Percentiles rank a stretch among this genome's conserved stretches.
Evolutionary conservation across 2,797 vertebrate genomes (phyloP).

Genomic region (Kryptolebias ocellatus): DNA sequence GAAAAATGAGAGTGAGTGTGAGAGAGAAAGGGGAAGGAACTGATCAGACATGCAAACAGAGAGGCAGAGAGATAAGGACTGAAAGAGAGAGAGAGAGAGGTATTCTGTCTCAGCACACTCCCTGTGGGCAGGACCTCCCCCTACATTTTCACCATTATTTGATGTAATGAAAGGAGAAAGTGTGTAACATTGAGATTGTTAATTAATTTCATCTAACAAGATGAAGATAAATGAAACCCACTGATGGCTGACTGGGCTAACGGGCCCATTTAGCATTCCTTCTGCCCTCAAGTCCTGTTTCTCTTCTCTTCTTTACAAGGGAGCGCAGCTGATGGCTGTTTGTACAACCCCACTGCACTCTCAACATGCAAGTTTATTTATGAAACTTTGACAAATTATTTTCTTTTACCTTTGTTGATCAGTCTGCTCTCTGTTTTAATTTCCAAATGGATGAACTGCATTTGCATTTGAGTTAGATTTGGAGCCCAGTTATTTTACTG

Average conservation of each 20-base stretch:
- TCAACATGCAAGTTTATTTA: conserved; percentile 48
- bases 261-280: conserved; percentile 90
- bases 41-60: conserved; percentile 33
- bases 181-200: conserved; percentile 96
- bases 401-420: conserved; percentile 30
- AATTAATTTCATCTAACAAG: conserved; percentile 99
- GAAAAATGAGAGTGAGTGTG: conserved; percentile 45
- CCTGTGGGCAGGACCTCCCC: conserved; percentile 83
- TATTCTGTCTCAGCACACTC: conserved; percentile 77
- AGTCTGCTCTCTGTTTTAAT: conserved; percentile 9
- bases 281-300: conserved; percentile 72
- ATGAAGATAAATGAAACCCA: conserved; percentile 99
- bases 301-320: conserved; percentile 73
- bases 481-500: conserved; percentile 54
- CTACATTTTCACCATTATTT: conserved; percentile 92
- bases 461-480: conserved; percentile 41
- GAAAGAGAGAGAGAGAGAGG: conserved; percentile 54
- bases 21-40: conserved; percentile 60
- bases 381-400: conserved; percentile 42
- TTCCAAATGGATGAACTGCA: conserved; percentile 28
- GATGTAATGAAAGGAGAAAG: conserved; percentile 99
- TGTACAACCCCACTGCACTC: conserved; percentile 58
- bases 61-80: conserved; percentile 33
- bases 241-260: conserved; percentile 90
- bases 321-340: conserved; percentile 75